Base-by-base conservation (phyloP, 2,797 vertebrate species). In the Loris lydekkerianus region DNA sequence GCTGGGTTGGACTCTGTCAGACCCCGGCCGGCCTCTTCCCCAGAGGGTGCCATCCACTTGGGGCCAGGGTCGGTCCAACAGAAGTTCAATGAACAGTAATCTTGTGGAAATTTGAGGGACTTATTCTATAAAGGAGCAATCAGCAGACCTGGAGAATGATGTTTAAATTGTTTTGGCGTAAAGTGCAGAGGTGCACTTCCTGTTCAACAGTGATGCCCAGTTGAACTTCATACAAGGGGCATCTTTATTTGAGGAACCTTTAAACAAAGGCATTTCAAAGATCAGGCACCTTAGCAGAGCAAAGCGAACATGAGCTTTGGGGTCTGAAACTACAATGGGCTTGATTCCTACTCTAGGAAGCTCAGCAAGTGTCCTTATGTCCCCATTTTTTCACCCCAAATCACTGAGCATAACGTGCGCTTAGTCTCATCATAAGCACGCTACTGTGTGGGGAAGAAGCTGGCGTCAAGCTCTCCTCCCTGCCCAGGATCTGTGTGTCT, bases 371-470 rank as follows among this genome's bases (percentile, higher is more conserved):
- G 58, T 67, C 43, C 67, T 56, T 37, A 8, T 3, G 11, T 11
- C 31, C 27, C 70, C 5, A 0, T 46, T 27, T 43, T 21, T 31
- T 37, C 49, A 10, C 7, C 2, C 3, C 37, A 69, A 27, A 8
- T 9, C 4, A 5, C 2, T 0, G 7, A 56, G 25, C 13, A 3
- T 1, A 18, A 17, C 2, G 60, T 5, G 1, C 1, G 1, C 9
- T 40, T 2, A 40, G 63, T 10, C 5, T 14, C 5, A 2, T 65
- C 3, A 10, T 27, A 0, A 5, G 11, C 2, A 14, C 23, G 14
- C 53, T 13, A 3, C 0, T 1, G 0, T 2, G 25, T 3, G 15
- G n/a, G 43, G 27, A 46, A 60, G 85, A 46, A 4, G 58, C 11
- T 7, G 40, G 63, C 1, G 17, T 17, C 31, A 20, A n/a, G 31